These are phyloP conservation scores for Mesembrinibis cayennensis DNA, from an alignment of 2,113 vertebrate species.

Conservation along the genomic window DNA sequence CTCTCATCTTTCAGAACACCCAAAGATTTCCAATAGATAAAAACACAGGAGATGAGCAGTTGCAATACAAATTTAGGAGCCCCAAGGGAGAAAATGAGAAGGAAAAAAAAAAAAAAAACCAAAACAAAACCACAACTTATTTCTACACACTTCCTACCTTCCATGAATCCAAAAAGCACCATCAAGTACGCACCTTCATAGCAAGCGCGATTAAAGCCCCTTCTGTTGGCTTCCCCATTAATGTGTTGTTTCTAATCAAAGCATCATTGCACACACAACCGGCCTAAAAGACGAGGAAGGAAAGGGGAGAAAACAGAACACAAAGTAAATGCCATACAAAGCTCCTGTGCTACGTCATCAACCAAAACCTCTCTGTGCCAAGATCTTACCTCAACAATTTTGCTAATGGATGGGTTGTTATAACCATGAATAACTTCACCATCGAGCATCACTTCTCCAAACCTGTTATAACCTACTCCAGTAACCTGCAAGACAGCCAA, in stretches of 20 bases:
- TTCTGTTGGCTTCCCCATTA: slow-evolving; percentile 96
- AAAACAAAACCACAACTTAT: neutral
- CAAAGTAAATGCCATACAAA: neutral
- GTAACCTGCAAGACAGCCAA: slow-evolving; percentile 81
- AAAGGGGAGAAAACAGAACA: neutral
- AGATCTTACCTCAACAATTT: slow-evolving; percentile 88
- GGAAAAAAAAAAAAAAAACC: neutral
- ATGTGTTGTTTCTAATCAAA: slow-evolving; percentile 85
- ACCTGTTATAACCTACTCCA: slow-evolving; percentile 93
- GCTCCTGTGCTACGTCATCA: neutral
- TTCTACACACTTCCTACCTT: neutral
- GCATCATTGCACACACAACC: slow-evolving; percentile 97
- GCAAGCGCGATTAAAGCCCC: slow-evolving; percentile 93
- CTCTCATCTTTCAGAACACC: neutral
- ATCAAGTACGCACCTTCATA: slow-evolving; percentile 87
- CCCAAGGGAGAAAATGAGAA: neutral
- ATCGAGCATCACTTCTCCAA: slow-evolving; percentile 88
- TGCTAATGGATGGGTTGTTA: slow-evolving; percentile 86
- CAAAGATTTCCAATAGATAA: neutral
- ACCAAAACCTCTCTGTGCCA: neutral
- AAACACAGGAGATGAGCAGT: neutral
- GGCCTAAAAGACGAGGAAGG: slow-evolving; percentile 71
- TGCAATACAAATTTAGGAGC: neutral
- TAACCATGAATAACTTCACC: slow-evolving; percentile 92
- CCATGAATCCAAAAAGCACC: neutral